phyloP scores from a whole-genome alignment of 1,140 invertebrate species.

The Onthophagus taurus region DNA sequence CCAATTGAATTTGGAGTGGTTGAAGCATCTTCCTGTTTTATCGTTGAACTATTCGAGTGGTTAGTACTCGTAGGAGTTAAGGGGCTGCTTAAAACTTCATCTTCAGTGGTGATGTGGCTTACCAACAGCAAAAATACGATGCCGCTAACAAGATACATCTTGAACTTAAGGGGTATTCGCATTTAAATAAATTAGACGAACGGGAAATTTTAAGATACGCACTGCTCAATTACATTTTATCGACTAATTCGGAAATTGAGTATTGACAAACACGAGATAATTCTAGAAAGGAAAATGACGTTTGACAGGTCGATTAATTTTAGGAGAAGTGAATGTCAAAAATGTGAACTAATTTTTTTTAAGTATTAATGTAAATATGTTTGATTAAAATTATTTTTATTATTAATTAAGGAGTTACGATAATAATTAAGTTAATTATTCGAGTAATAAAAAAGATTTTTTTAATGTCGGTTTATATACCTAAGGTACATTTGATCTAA shows the following conservation, averaged over 20 bases:
- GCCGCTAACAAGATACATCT: constrained; percentile 6
- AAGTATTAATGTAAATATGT: too few species aligned
- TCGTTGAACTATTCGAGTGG: not conserved
- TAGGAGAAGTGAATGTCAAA: too few species aligned
- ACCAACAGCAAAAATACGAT: constrained; percentile 5
- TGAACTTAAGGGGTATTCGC: constrained; percentile 1
- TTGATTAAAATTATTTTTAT: too few species aligned
- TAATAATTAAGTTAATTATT: too few species aligned
- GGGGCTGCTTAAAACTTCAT: constrained; percentile 4
- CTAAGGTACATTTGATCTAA: not conserved
- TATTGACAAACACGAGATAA: constrained; percentile 3
- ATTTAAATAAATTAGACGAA: constrained; percentile 8
- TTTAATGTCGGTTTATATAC: not conserved
- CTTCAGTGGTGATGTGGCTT: constrained; percentile 4
- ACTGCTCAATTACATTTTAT: constrained; percentile 7
- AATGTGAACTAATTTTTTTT: too few species aligned
- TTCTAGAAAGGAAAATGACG: constrained; percentile 12
- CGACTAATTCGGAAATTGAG: not conserved
- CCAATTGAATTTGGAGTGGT: not conserved
- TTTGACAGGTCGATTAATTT: constrained; percentile 2
- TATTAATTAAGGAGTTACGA: too few species aligned
- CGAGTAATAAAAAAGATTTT: too few species aligned
- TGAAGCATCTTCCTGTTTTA: not conserved
- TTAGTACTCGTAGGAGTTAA: not conserved
- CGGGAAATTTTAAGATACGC: not conserved